phyloP scores from a whole-genome alignment of 2,888 invertebrate species.

The Phaonia tiefii region DNA sequence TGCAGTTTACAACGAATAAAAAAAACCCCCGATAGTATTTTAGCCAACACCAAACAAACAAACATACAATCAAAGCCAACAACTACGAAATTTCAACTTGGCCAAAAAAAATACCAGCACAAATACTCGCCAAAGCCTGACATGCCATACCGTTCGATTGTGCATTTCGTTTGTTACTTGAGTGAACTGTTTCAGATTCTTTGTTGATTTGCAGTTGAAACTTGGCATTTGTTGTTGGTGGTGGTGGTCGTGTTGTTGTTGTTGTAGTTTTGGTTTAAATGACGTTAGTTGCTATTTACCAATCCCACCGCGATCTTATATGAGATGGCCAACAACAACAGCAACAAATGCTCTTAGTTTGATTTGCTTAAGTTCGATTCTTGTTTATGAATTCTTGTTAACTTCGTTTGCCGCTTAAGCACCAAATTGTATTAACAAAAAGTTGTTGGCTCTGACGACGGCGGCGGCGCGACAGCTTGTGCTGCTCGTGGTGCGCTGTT shows the following conservation, averaged over 20 bases:
- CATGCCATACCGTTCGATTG: background rate
- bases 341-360: constrained; percentile 17
- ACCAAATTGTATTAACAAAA: constrained; percentile 17
- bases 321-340: constrained; percentile 25
- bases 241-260: no score
- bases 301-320: no score
- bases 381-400: constrained; percentile 36
- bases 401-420: constrained; percentile 7
- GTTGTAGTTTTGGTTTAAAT: constrained; percentile 4
- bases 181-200: no score
- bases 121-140: no score
- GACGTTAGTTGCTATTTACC: constrained; percentile 45
- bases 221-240: constrained; percentile 15
- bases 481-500: background rate
- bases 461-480: background rate
- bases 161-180: no score
- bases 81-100: background rate
- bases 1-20: background rate
- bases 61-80: constrained; percentile 17
- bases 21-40: no score
- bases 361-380: constrained; percentile 12
- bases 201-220: no score
- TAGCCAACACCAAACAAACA: background rate
- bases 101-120: constrained; percentile 5
- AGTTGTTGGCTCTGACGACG: background rate